Conservation (phyloP, 92 coral and sea anemone genomes). For the Blastomussa wellsi region DNA sequence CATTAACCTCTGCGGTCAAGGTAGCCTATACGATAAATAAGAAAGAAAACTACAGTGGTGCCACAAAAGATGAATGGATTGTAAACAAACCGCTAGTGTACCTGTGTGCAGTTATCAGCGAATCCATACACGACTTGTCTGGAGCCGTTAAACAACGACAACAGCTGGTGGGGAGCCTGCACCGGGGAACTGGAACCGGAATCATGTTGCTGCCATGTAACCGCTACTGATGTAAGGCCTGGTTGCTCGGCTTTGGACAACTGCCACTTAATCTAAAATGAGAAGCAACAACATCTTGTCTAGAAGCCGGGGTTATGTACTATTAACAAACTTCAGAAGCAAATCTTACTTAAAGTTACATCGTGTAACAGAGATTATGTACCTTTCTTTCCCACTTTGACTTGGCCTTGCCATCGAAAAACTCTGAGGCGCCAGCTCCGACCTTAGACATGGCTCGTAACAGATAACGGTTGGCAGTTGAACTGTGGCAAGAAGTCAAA, state of each 20-base stretch:
- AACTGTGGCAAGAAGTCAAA: slow-evolving; percentile 30
- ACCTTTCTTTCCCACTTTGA: slow-evolving; percentile 97
- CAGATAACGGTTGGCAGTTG: slow-evolving; percentile 88
- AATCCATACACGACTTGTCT: slow-evolving; percentile 97
- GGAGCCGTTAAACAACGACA: slow-evolving; percentile 91
- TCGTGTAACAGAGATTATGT: background rate
- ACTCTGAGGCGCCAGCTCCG: slow-evolving; percentile 94
- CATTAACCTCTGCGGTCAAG: slow-evolving; percentile 82
- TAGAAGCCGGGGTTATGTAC: background rate
- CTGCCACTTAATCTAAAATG: slow-evolving; percentile 66
- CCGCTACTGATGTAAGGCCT: slow-evolving; percentile 90
- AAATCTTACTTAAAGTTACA: background rate
- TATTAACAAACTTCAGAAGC: background rate
- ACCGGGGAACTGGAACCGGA: slow-evolving; percentile 76
- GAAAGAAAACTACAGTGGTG: background rate
- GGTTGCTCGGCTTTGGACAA: slow-evolving; percentile 88
- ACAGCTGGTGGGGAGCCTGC: slow-evolving; percentile 92
- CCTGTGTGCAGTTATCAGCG: slow-evolving; percentile 95
- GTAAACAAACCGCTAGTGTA: slow-evolving; percentile 14
- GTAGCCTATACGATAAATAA: slow-evolving; percentile 60
- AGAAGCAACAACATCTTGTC: no score
- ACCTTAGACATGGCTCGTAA: slow-evolving; percentile 85
- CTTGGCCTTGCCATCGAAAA: slow-evolving; percentile 83
- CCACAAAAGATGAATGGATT: background rate
- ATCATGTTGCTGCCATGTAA: slow-evolving; percentile 98